phyloP scores from a whole-genome alignment of 1,140 invertebrate species.

The Zophobas morio region DNA sequence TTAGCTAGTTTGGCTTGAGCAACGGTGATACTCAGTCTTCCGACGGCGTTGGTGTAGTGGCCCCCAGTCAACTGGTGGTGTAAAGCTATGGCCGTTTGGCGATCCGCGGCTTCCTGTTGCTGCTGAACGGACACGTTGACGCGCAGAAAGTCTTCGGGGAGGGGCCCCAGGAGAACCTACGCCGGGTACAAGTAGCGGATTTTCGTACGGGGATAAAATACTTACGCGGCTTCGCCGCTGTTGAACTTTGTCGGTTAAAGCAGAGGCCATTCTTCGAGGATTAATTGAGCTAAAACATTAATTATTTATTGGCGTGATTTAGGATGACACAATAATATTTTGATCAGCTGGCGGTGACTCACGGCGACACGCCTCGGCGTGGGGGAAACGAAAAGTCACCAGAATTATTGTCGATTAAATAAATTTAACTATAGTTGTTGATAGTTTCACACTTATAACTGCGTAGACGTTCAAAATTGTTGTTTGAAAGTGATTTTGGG shows the following conservation, averaged over 20 bases:
- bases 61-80: slow-evolving; percentile 80
- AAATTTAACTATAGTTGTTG: not conserved
- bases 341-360: slow-evolving; percentile 1
- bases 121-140: slow-evolving; percentile 71
- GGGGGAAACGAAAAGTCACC: not conserved
- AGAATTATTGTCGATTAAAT: too few relatives aligned
- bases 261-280: slow-evolving; percentile 62
- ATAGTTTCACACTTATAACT: not conserved
- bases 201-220: slow-evolving; percentile 40
- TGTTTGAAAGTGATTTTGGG: too few relatives aligned
- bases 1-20: slow-evolving; percentile 92
- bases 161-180: slow-evolving; percentile 83
- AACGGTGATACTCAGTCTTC: slow-evolving; percentile 86
- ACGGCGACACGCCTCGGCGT: not conserved
- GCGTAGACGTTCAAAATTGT: too few relatives aligned
- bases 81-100: slow-evolving; percentile 83
- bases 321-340: slow-evolving; percentile 31
- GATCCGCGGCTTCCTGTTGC: slow-evolving; percentile 83
- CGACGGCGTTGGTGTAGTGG: slow-evolving; percentile 72
- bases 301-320: not conserved
- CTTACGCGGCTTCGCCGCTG: slow-evolving; percentile 63
- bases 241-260: slow-evolving; percentile 63
- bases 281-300: slow-evolving; percentile 9
- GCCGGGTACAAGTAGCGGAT: not conserved
- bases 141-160: slow-evolving; percentile 87